phyloP scores from a whole-genome alignment of 1,140 invertebrate genomes.

The Leptopilina boulardi region DNA sequence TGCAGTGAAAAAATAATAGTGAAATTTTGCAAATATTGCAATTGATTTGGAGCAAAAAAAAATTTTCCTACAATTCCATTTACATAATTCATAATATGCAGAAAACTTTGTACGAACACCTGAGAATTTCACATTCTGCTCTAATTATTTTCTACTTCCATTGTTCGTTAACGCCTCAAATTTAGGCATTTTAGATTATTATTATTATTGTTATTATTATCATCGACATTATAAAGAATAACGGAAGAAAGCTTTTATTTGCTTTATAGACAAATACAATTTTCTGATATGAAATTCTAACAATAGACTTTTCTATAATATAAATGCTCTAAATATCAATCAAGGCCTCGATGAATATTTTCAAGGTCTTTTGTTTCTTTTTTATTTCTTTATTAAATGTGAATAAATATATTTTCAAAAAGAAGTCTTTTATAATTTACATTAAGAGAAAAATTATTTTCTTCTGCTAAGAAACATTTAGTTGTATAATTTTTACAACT shows the following conservation, averaged over 20 bases:
- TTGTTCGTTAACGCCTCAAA: not conserved
- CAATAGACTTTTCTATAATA: not conserved
- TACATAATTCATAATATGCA: not conserved
- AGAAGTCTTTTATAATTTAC: too few relatives aligned
- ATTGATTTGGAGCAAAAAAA: not conserved
- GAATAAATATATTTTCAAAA: too few relatives aligned
- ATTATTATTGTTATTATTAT: too few relatives aligned
- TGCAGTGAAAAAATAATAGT: not conserved
- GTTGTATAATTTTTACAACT: too few relatives aligned
- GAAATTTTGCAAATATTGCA: not conserved
- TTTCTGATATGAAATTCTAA: constrained; percentile 22
- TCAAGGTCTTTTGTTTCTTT: not conserved
- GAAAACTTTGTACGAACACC: constrained; percentile 2
- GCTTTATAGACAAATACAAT: constrained; percentile 15
- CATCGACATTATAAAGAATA: too few relatives aligned
- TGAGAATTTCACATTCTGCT: not conserved
- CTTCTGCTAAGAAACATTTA: too few relatives aligned
- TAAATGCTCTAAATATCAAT: not conserved
- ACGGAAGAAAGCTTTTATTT: not conserved
- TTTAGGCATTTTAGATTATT: too few relatives aligned
- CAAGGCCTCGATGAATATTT: constrained; percentile 15
- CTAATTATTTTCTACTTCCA: not conserved
- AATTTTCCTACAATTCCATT: not conserved
- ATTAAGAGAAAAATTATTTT: too few relatives aligned
- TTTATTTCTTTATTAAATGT: too few relatives aligned